Percentiles rank a stretch among this genome's conserved stretches.
phyloP scores from a whole-genome alignment of 1,140 invertebrate genomes.

The Drosophila willistoni region DNA sequence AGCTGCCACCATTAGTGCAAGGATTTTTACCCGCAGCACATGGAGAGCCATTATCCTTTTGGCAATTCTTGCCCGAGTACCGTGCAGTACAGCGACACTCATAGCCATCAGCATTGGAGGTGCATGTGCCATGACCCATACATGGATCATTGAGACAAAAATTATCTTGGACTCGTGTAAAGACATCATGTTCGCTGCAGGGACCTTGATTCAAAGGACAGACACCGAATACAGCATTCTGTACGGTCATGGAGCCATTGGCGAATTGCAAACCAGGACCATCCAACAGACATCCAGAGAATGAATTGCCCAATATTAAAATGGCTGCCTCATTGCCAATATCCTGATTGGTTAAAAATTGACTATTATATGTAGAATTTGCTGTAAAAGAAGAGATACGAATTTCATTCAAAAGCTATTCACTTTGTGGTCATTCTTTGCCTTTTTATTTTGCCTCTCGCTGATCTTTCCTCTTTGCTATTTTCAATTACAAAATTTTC shows the following conservation, averaged over 20 bases:
- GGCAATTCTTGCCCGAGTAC: slow-evolving; percentile 93
- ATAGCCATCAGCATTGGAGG: slow-evolving; percentile 89
- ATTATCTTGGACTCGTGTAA: slow-evolving; percentile 86
- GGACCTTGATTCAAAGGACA: slow-evolving; percentile 89
- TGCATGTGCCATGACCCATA: slow-evolving; percentile 91
- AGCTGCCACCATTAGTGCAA: slow-evolving; percentile 91
- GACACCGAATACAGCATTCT: slow-evolving; percentile 88
- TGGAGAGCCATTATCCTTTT: slow-evolving; percentile 89
- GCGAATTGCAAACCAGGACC: slow-evolving; percentile 92
- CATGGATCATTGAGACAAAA: slow-evolving; percentile 91
- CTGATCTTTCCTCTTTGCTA: neutral
- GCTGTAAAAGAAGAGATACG: slow-evolving; percentile 78
- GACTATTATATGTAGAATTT: slow-evolving; percentile 90
- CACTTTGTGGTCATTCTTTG: neutral
- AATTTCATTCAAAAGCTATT: neutral
- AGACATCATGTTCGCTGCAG: slow-evolving; percentile 86
- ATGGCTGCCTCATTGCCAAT: slow-evolving; percentile 86
- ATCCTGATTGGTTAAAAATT: slow-evolving; percentile 88
- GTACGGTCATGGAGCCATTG: slow-evolving; percentile 85
- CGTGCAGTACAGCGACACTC: slow-evolving; percentile 91
- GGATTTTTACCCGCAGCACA: slow-evolving; percentile 86
- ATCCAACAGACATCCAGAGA: slow-evolving; percentile 92
- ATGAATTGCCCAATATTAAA: slow-evolving; percentile 90
- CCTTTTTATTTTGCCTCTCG: too few relatives aligned
- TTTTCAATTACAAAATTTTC: neutral